These are phyloP conservation scores for Unio delphinus DNA, from an alignment of 2,888 invertebrate species.

Conservation along the genomic window DNA sequence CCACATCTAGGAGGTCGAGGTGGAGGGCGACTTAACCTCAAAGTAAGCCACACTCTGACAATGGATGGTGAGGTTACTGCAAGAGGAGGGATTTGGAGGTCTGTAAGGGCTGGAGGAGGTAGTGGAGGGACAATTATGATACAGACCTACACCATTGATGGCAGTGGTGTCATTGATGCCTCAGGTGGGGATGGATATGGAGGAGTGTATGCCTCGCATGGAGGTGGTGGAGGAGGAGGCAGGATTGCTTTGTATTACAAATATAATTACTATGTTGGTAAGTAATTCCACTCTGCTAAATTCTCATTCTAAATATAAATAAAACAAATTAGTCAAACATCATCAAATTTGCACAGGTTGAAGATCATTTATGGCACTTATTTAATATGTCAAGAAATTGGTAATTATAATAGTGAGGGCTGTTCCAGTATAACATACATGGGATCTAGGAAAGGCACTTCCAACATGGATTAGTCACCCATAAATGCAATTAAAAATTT, in stretches of 20 bases:
- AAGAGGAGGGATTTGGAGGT: conserved; percentile 46
- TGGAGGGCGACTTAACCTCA: conserved; percentile 47
- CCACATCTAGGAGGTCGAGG: conserved; percentile 49
- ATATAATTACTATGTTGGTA: conserved; percentile 54
- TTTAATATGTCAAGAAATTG: too few species aligned
- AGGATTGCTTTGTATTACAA: conserved; percentile 50
- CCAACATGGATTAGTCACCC: too few species aligned
- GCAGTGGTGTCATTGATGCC: conserved; percentile 45
- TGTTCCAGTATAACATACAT: too few species aligned
- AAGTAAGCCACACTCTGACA: conserved; percentile 45
- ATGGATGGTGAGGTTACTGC: conserved; percentile 12
- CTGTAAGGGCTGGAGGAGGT: conserved; percentile 53
- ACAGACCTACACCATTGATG: conserved; percentile 45
- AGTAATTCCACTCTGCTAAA: too few species aligned
- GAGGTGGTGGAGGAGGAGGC: conserved; percentile 59
- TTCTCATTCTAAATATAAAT: too few species aligned
- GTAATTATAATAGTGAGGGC: too few species aligned
- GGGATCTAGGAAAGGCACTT: too few species aligned
- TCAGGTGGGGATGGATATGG: conserved; percentile 50
- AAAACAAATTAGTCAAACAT: too few species aligned
- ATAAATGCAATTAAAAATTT: too few species aligned
- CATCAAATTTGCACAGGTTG: too few species aligned
- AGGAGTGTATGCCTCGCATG: conserved; percentile 25
- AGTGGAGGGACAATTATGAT: conserved; percentile 54
- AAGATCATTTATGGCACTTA: too few species aligned